Evolutionary conservation across 2,888 invertebrate genomes (phyloP), one percentile per base, ranked within the genome.

Genomic region (Saturnia japonica): DNA sequence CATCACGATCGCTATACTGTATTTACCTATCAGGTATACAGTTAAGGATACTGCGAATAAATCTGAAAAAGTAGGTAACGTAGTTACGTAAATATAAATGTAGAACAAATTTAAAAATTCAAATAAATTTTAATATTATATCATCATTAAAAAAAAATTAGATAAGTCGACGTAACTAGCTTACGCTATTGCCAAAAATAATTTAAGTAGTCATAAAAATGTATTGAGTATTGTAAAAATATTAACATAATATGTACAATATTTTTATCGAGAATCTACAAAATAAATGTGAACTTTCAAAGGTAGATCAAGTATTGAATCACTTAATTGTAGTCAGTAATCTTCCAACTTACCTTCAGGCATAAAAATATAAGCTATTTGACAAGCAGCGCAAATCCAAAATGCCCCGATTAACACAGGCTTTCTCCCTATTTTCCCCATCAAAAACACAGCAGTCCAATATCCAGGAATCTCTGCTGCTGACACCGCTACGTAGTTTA

Each of bases 381-480:
- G 96, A 72, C 95, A 95, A 0, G 88, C 81, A 7, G 95, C 96
- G 76, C 96, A 96, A 3, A 96, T 73, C 74, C 96, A 83, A 85
- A 96, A 96, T 0, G 95, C 95, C 9, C 89, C 88, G 68, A 95
- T 95, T 14, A 96, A 89, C 0, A 96, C 95, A 3, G 95, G 94
- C 77, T 96, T 95, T 72, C 96, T 90, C 0, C 96, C 96, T 14
- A 95, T 83, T 70, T 94, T 91, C 79, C 96, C 95, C 81, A 96
- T 91, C 62, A 96, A 86, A 28, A 96, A 83, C 71, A 95, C 95
- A 0, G 96, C 96, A 22, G 95, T 84, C 82, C 96, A 91, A 82
- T 96, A 96, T 0, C 96, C 97, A 0, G 97, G 97, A 72, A 97
- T 95, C 87, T 97, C 97, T 3, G 96, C 94, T 6, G 95, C 87